Conservation (phyloP, 2,113 vertebrate genomes). For the Sphaerodactylus townsendi region DNA sequence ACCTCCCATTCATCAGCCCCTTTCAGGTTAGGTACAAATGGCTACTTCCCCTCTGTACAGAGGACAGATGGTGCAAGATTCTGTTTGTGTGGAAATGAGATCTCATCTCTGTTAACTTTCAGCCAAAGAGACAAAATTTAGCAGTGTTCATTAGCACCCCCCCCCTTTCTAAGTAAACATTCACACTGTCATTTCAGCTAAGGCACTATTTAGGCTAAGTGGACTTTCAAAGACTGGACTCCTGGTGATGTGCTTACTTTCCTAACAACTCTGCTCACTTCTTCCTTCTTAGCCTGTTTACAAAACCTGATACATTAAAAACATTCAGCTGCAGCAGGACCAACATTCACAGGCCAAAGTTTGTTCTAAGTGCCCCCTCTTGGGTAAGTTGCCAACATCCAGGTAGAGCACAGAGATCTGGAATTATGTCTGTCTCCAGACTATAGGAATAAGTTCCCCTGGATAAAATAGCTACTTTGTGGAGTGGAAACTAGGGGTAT, state of each 20-base stretch:
- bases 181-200: background rate
- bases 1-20: background rate
- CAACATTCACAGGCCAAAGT: background rate
- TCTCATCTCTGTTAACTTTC: slow-evolving; percentile 17
- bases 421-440: too few relatives aligned
- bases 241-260: background rate
- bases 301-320: background rate
- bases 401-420: too few relatives aligned
- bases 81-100: background rate
- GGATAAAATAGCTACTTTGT: too few relatives aligned
- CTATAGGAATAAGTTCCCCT: too few relatives aligned
- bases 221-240: slow-evolving; percentile 17
- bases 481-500: too few relatives aligned
- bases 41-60: background rate
- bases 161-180: background rate
- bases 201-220: slow-evolving; percentile 36
- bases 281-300: background rate
- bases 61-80: background rate
- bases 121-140: background rate
- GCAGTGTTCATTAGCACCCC: slow-evolving; percentile 23
- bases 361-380: background rate
- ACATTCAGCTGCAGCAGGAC: background rate
- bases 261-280: slow-evolving; percentile 10
- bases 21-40: background rate
- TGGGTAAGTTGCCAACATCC: too few relatives aligned